These are phyloP conservation scores for Halocaridina rubra DNA, from an alignment of 2,888 invertebrate species.

Conservation along the genomic window DNA sequence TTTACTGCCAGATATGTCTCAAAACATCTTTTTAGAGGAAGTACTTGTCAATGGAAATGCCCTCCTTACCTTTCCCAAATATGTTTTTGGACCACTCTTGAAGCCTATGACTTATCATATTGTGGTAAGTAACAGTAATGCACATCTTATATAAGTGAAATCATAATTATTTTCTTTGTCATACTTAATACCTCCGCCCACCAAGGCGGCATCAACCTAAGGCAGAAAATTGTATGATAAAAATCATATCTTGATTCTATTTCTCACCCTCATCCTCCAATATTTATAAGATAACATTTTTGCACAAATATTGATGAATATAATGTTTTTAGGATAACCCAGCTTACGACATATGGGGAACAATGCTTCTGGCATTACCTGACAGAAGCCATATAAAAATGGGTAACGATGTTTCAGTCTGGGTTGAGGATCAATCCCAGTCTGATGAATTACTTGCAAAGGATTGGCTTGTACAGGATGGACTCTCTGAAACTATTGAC, in stretches of 20 bases:
- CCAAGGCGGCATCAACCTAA: no score
- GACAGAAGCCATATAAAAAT: slow-evolving; percentile 40
- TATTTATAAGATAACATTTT: not conserved
- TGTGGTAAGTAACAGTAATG: slow-evolving; percentile 41
- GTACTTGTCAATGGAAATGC: slow-evolving; percentile 42
- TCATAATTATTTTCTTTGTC: no score
- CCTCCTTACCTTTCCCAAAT: slow-evolving; percentile 28
- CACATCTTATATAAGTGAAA: no score
- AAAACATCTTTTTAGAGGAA: slow-evolving; percentile 28
- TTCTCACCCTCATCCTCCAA: no score
- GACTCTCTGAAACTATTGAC: slow-evolving; percentile 25
- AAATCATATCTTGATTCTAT: no score
- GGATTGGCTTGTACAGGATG: slow-evolving; percentile 33
- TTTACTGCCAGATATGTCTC: not conserved
- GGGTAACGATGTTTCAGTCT: slow-evolving; percentile 29
- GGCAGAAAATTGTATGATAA: no score
- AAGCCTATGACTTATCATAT: slow-evolving; percentile 44
- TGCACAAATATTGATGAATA: no score
- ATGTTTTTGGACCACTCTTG: slow-evolving; percentile 31
- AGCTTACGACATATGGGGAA: slow-evolving; percentile 32
- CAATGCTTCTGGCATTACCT: slow-evolving; percentile 35
- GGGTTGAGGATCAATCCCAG: slow-evolving; percentile 33
- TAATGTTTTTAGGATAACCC: slow-evolving; percentile 37
- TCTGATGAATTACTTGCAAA: slow-evolving; percentile 13
- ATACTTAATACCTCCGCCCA: no score